Evolutionary conservation across 53 echinoderm and acorn worm genomes (phyloP).

Genomic region (Hippasteria phrygiana): DNA sequence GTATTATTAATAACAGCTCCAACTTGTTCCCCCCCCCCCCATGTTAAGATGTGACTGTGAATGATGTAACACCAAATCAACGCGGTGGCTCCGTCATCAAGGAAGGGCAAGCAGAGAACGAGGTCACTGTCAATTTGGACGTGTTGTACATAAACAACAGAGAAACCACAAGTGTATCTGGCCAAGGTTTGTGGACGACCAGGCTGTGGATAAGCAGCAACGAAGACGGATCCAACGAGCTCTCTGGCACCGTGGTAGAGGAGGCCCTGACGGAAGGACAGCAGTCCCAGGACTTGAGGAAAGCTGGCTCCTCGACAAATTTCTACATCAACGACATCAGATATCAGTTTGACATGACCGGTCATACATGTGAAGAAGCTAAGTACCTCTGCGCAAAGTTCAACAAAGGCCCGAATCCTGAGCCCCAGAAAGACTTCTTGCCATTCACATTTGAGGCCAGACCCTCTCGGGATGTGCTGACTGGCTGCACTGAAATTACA

Average conservation of each 20-base stretch:
- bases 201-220: conserved; percentile 81
- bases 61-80: conserved; percentile 58
- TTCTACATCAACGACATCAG: conserved; percentile 40
- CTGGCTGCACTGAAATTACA: conserved; percentile 73
- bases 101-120: conserved; percentile 65
- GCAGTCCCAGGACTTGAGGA: conserved; percentile 15
- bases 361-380: conserved; percentile 73
- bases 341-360: conserved; percentile 62
- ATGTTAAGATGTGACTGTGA: conserved; percentile 71
- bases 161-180: conserved; percentile 69
- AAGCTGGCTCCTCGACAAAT: neutral
- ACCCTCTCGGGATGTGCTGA: conserved; percentile 70
- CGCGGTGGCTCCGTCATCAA: conserved; percentile 35
- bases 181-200: conserved; percentile 87
- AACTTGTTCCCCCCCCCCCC: too few species aligned
- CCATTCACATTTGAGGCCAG: conserved; percentile 62
- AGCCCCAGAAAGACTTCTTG: conserved; percentile 61
- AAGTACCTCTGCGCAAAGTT: conserved; percentile 81
- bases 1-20: too few species aligned
- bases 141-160: conserved; percentile 67
- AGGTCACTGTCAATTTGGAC: conserved; percentile 57
- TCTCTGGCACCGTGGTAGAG: conserved; percentile 45
- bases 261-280: conserved; percentile 63
- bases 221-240: conserved; percentile 79
- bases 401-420: conserved; percentile 76